Conservation (phyloP, 2,797 vertebrate genomes). For the Catostomus latipinnis region DNA sequence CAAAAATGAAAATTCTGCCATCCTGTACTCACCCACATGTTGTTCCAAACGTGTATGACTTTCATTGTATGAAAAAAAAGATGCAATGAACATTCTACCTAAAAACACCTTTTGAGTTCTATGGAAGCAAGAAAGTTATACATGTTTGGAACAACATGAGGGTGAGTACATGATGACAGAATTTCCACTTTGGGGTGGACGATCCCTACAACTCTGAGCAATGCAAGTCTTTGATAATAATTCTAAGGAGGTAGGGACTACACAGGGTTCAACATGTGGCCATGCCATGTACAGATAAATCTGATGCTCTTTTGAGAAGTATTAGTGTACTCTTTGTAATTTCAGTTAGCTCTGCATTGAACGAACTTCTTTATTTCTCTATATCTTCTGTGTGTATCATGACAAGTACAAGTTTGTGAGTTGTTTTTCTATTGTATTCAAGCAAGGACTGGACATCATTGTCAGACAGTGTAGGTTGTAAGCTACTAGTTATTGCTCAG, state of each 20-base stretch:
- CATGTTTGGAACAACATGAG: too few relatives aligned
- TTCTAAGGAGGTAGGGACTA: constrained; percentile 38
- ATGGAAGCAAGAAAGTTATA: too few relatives aligned
- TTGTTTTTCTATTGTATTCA: constrained; percentile 53
- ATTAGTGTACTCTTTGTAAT: constrained; percentile 56
- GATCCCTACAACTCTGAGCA: background rate
- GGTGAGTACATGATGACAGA: too few relatives aligned
- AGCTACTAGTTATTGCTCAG: constrained; percentile 41
- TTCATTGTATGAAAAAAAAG: too few relatives aligned
- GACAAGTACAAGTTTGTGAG: constrained; percentile 49
- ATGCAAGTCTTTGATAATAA: constrained; percentile 38
- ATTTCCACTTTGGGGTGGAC: too few relatives aligned
- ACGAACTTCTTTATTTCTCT: constrained; percentile 48
- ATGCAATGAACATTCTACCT: too few relatives aligned
- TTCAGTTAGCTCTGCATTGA: constrained; percentile 46
- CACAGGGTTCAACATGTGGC: constrained; percentile 40
- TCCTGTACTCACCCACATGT: too few relatives aligned
- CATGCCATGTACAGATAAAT: constrained; percentile 46
- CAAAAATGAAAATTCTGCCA: too few relatives aligned
- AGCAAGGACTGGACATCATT: constrained; percentile 36
- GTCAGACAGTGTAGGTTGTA: constrained; percentile 46
- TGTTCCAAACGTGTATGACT: too few relatives aligned
- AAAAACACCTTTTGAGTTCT: too few relatives aligned
- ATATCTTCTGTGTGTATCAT: constrained; percentile 54
- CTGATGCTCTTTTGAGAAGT: constrained; percentile 43